Conservation (phyloP, 2,113 vertebrate species). For the Zingel zingel region DNA sequence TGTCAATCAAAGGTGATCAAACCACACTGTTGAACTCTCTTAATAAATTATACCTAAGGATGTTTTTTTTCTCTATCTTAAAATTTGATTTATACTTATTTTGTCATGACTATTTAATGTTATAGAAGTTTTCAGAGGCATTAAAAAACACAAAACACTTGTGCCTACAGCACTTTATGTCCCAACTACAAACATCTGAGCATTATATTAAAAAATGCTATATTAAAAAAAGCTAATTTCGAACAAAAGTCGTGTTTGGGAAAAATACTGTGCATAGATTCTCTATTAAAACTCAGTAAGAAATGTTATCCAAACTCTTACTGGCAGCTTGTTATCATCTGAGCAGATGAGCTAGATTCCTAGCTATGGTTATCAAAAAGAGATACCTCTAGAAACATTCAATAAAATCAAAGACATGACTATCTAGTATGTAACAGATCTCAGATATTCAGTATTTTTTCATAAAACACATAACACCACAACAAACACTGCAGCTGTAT, state of each 20-base stretch:
- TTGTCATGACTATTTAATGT: background rate
- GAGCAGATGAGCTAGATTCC: background rate
- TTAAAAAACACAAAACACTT: background rate
- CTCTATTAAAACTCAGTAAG: background rate
- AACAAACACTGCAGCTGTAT: slow-evolving; percentile 29
- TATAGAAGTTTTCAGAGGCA: background rate
- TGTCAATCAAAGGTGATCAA: too few species aligned
- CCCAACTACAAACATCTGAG: background rate
- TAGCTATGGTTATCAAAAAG: background rate
- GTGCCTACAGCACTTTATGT: background rate
- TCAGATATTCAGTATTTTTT: slow-evolving; percentile 19
- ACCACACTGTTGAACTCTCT: too few species aligned
- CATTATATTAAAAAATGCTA: too few species aligned
- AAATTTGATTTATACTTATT: background rate
- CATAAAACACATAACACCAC: slow-evolving; percentile 34
- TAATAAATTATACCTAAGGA: too few species aligned
- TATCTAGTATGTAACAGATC: background rate
- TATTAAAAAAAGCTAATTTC: background rate
- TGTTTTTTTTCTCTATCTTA: too few species aligned
- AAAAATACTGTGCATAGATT: background rate
- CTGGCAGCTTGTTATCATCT: background rate
- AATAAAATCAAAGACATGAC: slow-evolving; percentile 13
- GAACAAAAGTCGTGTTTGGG: background rate
- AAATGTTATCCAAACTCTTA: background rate
- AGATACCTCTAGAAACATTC: background rate